Evolutionary conservation across 2,113 vertebrate species (phyloP).

Genomic region (Felis chaus): DNA sequence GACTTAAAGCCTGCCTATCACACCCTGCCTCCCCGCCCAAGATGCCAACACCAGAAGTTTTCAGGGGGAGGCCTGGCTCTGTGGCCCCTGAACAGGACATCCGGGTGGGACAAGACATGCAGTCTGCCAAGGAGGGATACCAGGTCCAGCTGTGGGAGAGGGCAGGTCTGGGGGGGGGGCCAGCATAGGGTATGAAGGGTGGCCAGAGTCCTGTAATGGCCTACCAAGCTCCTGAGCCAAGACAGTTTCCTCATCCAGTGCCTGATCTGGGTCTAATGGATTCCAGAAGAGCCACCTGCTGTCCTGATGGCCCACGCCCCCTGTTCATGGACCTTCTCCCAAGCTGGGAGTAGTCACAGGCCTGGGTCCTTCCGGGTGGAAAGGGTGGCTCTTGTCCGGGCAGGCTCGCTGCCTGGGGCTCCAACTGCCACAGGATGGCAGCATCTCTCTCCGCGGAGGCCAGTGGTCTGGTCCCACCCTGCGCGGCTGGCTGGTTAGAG

Average conservation of each 20-base stretch:
- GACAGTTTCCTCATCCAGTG: background rate
- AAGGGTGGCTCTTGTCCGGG: background rate
- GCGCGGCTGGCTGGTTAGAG: background rate
- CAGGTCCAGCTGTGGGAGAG: background rate
- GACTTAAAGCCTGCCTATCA: background rate
- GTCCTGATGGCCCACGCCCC: background rate
- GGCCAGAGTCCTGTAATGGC: background rate
- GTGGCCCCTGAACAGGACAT: background rate
- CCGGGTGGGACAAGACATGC: background rate
- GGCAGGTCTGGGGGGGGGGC: background rate
- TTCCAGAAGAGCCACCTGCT: background rate
- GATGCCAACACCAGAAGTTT: background rate
- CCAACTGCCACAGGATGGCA: background rate
- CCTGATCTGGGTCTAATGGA: background rate
- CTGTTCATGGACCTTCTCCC: background rate
- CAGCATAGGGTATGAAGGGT: background rate
- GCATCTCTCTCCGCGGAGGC: background rate
- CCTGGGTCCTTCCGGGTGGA: background rate
- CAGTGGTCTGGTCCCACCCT: background rate
- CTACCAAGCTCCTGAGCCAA: background rate
- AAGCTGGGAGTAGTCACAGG: background rate
- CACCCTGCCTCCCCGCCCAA: background rate
- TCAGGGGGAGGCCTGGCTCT: background rate
- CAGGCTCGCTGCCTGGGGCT: background rate
- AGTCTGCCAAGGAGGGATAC: background rate